Evolutionary conservation across 2,797 vertebrate genomes (phyloP).

Genomic region (Mus caroli): DNA sequence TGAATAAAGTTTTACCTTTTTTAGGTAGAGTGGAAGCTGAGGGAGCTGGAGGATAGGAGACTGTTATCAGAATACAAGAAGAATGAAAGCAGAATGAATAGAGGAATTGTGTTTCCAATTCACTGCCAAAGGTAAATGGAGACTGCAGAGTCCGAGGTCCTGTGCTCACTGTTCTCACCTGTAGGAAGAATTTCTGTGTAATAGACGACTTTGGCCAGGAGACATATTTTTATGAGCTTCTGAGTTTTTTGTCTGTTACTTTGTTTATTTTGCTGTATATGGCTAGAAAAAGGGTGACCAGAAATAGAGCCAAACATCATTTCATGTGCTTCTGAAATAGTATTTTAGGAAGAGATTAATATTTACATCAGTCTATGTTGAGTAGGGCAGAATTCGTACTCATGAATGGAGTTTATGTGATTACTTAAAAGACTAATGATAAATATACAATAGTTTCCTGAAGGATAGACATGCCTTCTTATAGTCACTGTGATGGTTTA

Average conservation of each 20-base stretch:
- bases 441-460: neutral
- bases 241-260: neutral
- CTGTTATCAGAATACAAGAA: neutral
- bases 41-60: neutral
- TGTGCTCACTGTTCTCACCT: rapidly evolving
- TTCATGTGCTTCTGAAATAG: neutral
- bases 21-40: no score
- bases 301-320: neutral
- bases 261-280: neutral
- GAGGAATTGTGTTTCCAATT: rapidly evolving
- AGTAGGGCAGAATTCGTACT: neutral
- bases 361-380: neutral
- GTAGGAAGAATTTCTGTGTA: neutral
- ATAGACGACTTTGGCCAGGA: neutral
- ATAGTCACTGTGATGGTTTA: neutral
- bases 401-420: neutral
- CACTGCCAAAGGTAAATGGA: no score
- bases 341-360: neutral
- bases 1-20: neutral
- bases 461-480: no score
- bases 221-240: neutral
- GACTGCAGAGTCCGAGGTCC: neutral
- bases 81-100: no score
- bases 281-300: neutral
- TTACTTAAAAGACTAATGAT: neutral